Evolutionary conservation across 2,113 vertebrate species (phyloP), one percentile per base, ranked within the genome.

Genomic region (Peromyscus leucopus): DNA sequence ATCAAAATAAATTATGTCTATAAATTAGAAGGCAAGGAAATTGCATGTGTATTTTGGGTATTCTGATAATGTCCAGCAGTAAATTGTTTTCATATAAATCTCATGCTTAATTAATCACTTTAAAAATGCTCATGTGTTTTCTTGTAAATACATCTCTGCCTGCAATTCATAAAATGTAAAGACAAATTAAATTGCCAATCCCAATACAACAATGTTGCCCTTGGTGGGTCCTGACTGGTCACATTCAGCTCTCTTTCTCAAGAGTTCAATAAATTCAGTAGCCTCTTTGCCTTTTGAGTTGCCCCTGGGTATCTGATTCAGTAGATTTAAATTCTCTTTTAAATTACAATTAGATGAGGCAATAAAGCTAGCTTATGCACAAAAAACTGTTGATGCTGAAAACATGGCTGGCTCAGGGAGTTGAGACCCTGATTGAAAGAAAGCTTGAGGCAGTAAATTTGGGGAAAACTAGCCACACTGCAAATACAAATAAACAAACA

Each of bases 1-100:
- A 98, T 98, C 98, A 98, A 98, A 98, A 98, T 98, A 98, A 98
- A 98, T 98, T 96, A 98, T 98, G 96, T 96, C 76, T 11, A 96
- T 94, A 98, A 98, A 98, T 98, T 98, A 98, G 95, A 98, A 98
- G 82, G 95, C 97, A 96, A 67, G 96, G 97, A 98, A 98, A 98
- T 97, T 42, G 67, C 95, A 97, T 91, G 83, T 97, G 94, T 95
- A 97, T 98, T 98, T 98, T 98, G 95, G 96, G 97, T 98, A 93
- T 95, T 91, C 95, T 96, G 96, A 98, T 98, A 98, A 98, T 98
- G 96, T 98, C 96, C 97, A 91, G 97, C 78, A 98, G 96, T 97
- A 98, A 95, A 97, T 97, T 97, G 96, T 98, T 98, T 98, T 98
- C 94, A 93, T 98, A 98, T 97, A 98, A 98, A 98, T 98, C 97